Percentiles rank a stretch among this genome's conserved stretches.
phyloP scores from a whole-genome alignment of 92 coral and sea anemone species.

The Phenganax marumi region DNA sequence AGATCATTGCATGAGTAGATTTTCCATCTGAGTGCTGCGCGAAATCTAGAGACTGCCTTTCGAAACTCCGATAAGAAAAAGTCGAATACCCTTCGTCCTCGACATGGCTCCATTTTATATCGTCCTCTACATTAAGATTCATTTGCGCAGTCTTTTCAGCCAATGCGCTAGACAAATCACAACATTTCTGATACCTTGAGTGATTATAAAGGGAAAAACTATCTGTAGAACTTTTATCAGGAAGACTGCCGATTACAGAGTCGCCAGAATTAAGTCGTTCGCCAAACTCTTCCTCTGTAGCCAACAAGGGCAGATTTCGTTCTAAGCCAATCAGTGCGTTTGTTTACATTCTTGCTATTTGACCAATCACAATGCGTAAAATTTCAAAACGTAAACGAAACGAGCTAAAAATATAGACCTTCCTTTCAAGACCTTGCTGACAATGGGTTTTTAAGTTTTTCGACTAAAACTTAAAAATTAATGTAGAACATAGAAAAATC shows the following conservation, averaged over 20 bases:
- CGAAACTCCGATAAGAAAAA: not conserved
- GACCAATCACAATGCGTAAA: too few relatives aligned
- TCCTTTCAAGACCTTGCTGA: too few relatives aligned
- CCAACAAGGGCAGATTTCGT: too few relatives aligned
- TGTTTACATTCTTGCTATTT: too few relatives aligned
- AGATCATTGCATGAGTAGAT: not conserved
- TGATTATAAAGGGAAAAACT: not conserved
- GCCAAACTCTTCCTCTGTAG: not conserved
- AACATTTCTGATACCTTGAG: not conserved
- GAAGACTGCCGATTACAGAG: not conserved
- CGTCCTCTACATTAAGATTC: not conserved
- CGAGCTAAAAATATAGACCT: too few relatives aligned
- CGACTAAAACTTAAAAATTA: too few relatives aligned
- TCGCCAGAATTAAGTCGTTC: not conserved
- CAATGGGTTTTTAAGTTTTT: too few relatives aligned
- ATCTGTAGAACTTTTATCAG: not conserved
- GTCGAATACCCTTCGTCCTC: slow-evolving; percentile 1
- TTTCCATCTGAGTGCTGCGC: not conserved
- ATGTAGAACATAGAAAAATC: too few relatives aligned
- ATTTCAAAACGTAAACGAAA: too few relatives aligned
- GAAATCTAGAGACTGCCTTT: too few relatives aligned
- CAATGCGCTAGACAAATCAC: not conserved
- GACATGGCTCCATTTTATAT: not conserved
- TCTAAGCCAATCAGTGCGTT: too few relatives aligned
- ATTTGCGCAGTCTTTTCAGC: not conserved